These are phyloP conservation scores for Paedocypris sp. DNA, from an alignment of 2,113 vertebrate species.

Conservation along the genomic window DNA sequence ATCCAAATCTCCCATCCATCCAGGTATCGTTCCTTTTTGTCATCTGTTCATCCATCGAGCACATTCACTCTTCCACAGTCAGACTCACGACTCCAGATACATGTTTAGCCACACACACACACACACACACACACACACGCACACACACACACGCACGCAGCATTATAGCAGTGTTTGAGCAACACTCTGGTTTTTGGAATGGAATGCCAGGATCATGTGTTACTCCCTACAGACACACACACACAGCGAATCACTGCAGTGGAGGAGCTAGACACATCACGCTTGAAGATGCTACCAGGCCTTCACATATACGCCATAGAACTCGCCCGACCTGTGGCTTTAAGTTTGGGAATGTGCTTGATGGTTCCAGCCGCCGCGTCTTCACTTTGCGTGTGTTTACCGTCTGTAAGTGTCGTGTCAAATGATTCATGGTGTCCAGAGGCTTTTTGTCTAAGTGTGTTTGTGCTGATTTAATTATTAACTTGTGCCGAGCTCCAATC, in stretches of 20 bases:
- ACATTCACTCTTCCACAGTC: no score
- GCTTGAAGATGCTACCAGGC: no score
- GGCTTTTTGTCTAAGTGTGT: background rate
- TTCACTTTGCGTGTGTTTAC: no score
- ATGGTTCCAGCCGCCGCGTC: background rate
- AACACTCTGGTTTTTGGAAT: background rate
- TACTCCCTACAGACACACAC: conserved; percentile 26
- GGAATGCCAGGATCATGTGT: conserved; percentile 1
- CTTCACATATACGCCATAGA: no score
- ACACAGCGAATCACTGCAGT: conserved; percentile 31
- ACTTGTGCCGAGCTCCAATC: background rate
- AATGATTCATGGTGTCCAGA: background rate
- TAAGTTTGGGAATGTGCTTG: background rate
- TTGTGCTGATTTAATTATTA: background rate
- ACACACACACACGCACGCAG: background rate
- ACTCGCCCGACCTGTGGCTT: no score
- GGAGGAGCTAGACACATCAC: no score
- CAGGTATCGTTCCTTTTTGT: no score
- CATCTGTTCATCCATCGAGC: no score
- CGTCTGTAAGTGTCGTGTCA: background rate
- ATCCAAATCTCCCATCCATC: no score
- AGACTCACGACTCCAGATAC: background rate
- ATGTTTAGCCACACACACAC: background rate
- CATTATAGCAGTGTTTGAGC: background rate
- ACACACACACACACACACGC: background rate